Conservation (phyloP, 2,113 vertebrate genomes). For the Balaeniceps rex region DNA sequence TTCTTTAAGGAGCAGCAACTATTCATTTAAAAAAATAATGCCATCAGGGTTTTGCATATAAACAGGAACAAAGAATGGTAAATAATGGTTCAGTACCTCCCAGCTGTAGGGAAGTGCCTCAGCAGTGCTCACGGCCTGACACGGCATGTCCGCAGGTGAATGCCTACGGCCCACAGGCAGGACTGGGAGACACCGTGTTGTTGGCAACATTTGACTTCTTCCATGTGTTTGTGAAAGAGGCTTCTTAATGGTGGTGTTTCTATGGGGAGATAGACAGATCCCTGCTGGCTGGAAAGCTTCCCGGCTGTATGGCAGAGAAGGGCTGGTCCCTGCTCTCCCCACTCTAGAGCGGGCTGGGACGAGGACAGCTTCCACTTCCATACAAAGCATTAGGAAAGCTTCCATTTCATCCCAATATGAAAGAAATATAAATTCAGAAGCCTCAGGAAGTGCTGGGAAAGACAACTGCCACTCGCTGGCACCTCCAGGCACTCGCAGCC, state of each 20-base stretch:
- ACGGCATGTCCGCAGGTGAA: accelerated
- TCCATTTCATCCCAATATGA: neutral
- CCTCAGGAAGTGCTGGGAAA: neutral
- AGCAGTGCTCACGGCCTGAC: neutral
- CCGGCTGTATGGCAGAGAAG: neutral
- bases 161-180: neutral
- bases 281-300: neutral
- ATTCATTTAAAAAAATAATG: neutral
- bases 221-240: neutral
- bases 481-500: neutral
- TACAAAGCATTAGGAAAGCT: neutral
- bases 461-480: neutral
- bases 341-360: neutral
- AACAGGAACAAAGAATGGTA: neutral
- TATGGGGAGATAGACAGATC: neutral
- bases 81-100: neutral
- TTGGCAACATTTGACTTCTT: neutral
- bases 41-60: neutral
- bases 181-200: neutral
- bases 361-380: neutral
- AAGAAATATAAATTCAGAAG: neutral
- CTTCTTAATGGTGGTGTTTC: neutral
- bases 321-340: neutral
- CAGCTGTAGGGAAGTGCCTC: neutral
- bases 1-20: neutral